Percentiles rank a stretch among this genome's conserved stretches.
phyloP scores from a whole-genome alignment of 2,113 vertebrate species.

The Daphoenositta chrysoptera region DNA sequence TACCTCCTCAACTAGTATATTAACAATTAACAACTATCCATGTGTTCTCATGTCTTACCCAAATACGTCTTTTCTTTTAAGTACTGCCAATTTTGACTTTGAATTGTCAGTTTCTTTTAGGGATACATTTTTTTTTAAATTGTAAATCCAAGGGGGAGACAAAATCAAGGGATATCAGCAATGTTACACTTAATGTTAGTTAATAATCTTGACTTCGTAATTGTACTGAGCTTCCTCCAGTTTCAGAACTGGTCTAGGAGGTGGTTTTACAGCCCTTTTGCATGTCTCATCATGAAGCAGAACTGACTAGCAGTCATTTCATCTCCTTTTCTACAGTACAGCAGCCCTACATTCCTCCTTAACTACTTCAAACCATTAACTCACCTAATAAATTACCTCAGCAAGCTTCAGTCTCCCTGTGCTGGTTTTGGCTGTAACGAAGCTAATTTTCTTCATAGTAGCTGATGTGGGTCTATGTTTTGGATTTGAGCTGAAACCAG shows the following conservation, averaged over 20 bases:
- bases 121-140: not conserved
- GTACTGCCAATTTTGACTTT: not conserved
- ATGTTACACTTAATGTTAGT: not conserved
- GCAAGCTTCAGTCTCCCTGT: not conserved
- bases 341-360: not conserved
- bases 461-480: not conserved
- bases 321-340: not conserved
- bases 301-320: not conserved
- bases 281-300: not conserved
- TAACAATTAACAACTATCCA: not conserved
- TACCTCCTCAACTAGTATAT: not conserved
- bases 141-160: not conserved
- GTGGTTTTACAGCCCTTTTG: not conserved
- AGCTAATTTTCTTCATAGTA: not conserved
- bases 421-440: not conserved
- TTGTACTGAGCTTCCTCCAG: not conserved
- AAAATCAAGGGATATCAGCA: not conserved
- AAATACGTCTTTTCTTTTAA: not conserved
- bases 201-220: not conserved
- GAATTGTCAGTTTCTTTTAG: not conserved
- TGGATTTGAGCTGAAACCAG: not conserved
- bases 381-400: not conserved
- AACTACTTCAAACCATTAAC: not conserved
- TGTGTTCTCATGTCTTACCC: not conserved
- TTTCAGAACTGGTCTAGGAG: not conserved